Conservation (phyloP, 2,888 invertebrate genomes). For the Caenorhabditis zanzibari region DNA sequence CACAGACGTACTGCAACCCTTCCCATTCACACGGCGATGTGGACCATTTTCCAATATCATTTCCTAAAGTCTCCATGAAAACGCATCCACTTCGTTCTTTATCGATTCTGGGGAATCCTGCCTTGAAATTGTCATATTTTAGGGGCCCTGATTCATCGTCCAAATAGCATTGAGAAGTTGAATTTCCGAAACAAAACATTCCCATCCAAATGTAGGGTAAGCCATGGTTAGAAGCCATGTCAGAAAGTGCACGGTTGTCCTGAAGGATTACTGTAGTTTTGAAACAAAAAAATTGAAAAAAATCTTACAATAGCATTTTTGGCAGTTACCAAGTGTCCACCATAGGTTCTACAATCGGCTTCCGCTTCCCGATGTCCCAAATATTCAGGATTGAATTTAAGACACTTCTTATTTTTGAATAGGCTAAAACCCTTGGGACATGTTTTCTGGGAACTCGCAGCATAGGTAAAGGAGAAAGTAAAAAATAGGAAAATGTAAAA, state of each 20-base stretch:
- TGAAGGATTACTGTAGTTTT: background rate
- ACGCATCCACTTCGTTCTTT: constrained; percentile 16
- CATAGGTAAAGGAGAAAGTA: no score
- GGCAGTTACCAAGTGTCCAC: constrained; percentile 35
- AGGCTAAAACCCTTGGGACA: constrained; percentile 10
- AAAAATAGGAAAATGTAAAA: no score
- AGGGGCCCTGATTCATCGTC: constrained; percentile 23
- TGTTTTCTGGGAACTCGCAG: background rate
- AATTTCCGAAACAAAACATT: constrained; percentile 34
- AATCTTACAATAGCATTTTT: constrained; percentile 40
- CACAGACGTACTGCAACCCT: constrained; percentile 34
- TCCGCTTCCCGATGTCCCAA: no score
- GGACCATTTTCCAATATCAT: constrained; percentile 12
- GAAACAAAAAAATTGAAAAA: background rate
- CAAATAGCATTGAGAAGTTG: constrained; percentile 7
- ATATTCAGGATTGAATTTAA: background rate
- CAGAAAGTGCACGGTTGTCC: constrained; percentile 29
- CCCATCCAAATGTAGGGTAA: constrained; percentile 23
- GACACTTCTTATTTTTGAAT: background rate
- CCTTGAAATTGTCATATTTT: constrained; percentile 2
- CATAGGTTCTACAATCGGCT: background rate
- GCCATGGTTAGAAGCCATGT: constrained; percentile 11
- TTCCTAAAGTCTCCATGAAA: constrained; percentile 8
- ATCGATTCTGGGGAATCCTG: constrained; percentile 1
- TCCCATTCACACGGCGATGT: constrained; percentile 25